Evolutionary conservation across 2,797 vertebrate genomes (phyloP), one percentile per base, ranked within the genome.

Genomic region (Enteromius thamalakanensis): DNA sequence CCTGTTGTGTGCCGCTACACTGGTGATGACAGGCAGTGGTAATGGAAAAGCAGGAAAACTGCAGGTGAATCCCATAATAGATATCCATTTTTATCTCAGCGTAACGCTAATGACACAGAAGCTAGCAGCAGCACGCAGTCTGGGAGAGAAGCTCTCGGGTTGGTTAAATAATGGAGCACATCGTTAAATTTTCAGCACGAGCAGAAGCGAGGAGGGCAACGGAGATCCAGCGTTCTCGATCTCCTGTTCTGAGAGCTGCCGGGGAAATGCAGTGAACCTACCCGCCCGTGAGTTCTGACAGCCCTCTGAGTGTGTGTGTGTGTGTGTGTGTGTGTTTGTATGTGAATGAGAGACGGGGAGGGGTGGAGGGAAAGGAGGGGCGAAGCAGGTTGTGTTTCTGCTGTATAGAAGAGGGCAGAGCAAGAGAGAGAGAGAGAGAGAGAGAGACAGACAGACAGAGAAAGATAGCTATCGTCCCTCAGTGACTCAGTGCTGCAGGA

Each of bases 401-500:
- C 64, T 76, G 64, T 76, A 80, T 49, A 64, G 71, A 49, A 70
- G 71, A 10, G 34, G 42, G 62, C 19, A 55, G 14, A 60, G 69
- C 62, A 3, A 37, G 42, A 23, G 51, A 47, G 76, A 19, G n/a
- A 58, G 64, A 53, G 47, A 37, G 65, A 71, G 34, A 37, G 34
- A 37, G 32, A 34, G 70, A 64, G 71, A 81, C 72, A 74, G 55
- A 80, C 26, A 26, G 26, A 26, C 26, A 26, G 26, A 26, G 26
- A 32, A 32, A 32, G 81, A 72, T 64, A 71, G 84, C 65, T 21
- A 86, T 84, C 81, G 77, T 37, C 62, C 47, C 32, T 51, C 47
- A 40, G 49, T 86, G 84, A 93, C 91, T 91, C 89, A 93, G 89
- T 89, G 87, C 90, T 91, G 88, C 81, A 92, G 87, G 92, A 93